Evolutionary conservation across 92 coral and sea anemone species (phyloP).

Genomic region (Parazoanthus darwini): DNA sequence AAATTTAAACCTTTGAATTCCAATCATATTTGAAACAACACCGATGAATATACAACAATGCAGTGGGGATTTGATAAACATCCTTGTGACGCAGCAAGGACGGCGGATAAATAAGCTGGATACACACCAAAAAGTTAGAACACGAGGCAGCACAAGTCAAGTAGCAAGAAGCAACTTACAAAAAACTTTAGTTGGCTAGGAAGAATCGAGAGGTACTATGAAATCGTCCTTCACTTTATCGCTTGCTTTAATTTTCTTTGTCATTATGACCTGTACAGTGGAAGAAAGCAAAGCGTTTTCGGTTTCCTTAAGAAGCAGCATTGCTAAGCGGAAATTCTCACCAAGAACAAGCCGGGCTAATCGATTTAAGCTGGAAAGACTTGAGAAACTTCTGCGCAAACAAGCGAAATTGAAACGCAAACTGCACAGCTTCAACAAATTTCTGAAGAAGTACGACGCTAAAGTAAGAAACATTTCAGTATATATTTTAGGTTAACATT

Average conservation of each 20-base stretch:
- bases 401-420: background rate
- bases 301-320: background rate
- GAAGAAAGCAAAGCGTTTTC: background rate
- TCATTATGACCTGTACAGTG: conserved; percentile 3
- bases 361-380: no score
- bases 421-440: background rate
- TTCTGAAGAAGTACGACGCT: background rate
- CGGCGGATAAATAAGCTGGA: background rate
- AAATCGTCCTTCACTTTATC: no score
- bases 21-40: conserved; percentile 13
- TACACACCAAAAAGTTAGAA: no score
- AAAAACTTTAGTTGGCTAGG: no score
- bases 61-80: background rate
- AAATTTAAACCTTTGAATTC: background rate
- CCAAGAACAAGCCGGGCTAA: no score
- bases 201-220: no score
- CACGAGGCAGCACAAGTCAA: no score
- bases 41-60: background rate
- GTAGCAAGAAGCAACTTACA: no score
- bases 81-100: background rate
- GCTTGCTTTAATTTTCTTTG: background rate
- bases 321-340: no score
- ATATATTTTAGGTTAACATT: no score
- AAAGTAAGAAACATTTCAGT: background rate
- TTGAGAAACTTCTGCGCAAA: no score